Evolutionary conservation across 1,140 invertebrate species (phyloP), one percentile per base, ranked within the genome.

Genomic region (Trissolcus basalis): DNA sequence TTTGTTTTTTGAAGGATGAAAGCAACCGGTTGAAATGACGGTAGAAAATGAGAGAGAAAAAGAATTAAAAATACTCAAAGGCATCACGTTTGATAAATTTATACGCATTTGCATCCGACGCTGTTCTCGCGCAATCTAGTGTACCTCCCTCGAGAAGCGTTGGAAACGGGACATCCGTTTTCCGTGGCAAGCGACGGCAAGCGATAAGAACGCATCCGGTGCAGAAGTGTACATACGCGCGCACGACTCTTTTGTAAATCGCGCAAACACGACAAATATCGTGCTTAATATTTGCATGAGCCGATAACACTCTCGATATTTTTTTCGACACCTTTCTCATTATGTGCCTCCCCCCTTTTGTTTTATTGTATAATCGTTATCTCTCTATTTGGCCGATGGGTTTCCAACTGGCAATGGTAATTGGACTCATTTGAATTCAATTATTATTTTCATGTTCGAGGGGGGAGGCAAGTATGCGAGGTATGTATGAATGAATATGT

Each of bases 141-240:
- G 51, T 71, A 65, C 68, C 75, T 77, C 75, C 75, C 75, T 74
- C 76, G 70, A 78, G 76, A 70, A 73, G 60, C 76, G 65, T 59
- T 73, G 76, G 69, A 78, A 78, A 78, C 76, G 76, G 76, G 76
- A 78, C 76, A 78, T 78, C 76, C 76, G 70, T 64, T 78, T 78
- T 78, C 76, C 75, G 75, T 68, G 69, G 19, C 19, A 27, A 27
- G 19, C 19, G 19, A 27, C 19, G 19, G 39, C 69, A 68, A 71
- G 59, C 75, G 75, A 78, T 78, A 78, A 73, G 75, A 59, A 73
- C 75, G 75, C 75, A 78, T 78, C 75, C 75, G 75, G 75, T 70
- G 75, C 63, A 56, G 64, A 56, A 67, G 71, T 56, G 55, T 73
- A 70, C 69, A 72, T 64, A 68, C 19, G 64, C 54, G 64, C 68